Conservation (phyloP, 2,888 invertebrate genomes). For the Agonum fuliginosum region DNA sequence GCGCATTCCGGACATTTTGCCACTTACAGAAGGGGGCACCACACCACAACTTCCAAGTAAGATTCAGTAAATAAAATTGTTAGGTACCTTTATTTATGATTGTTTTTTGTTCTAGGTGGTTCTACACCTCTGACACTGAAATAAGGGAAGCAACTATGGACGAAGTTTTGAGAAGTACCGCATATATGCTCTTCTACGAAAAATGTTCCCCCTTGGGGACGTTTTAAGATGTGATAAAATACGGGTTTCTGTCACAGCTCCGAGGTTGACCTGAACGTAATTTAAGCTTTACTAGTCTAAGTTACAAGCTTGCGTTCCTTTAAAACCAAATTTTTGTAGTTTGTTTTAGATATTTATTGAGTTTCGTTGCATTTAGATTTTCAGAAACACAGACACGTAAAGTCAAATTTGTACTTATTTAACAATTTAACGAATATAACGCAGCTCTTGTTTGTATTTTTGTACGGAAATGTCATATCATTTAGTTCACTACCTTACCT, state of each 20-base stretch:
- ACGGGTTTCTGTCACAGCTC: slow-evolving; percentile 21
- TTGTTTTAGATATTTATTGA: not conserved
- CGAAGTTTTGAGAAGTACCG: slow-evolving; percentile 89
- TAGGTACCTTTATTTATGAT: slow-evolving; percentile 63
- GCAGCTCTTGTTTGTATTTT: slow-evolving; percentile 9
- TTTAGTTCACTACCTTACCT: not conserved
- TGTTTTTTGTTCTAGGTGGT: too few species aligned
- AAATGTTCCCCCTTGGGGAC: slow-evolving; percentile 69
- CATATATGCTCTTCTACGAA: slow-evolving; percentile 96
- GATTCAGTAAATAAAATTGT: slow-evolving; percentile 16
- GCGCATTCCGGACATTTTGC: slow-evolving; percentile 96
- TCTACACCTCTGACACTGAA: slow-evolving; percentile 89
- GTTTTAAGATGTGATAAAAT: slow-evolving; percentile 62
- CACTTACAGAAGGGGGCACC: slow-evolving; percentile 88
- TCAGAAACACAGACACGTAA: not conserved
- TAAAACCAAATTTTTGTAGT: slow-evolving; percentile 35
- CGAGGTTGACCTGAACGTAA: slow-evolving; percentile 33
- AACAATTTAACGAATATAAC: slow-evolving; percentile 8
- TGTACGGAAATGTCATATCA: slow-evolving; percentile 29
- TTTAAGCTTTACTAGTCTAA: slow-evolving; percentile 51
- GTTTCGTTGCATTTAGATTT: slow-evolving; percentile 35
- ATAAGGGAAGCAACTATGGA: slow-evolving; percentile 87
- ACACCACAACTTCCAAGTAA: slow-evolving; percentile 66
- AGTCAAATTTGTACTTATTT: slow-evolving; percentile 3
- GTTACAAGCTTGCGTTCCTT: slow-evolving; percentile 40